A percentile compares a stretch with the other conserved stretches of the same genome.
Conservation (phyloP, 2,113 vertebrate genomes). For the Oxyura jamaicensis region DNA sequence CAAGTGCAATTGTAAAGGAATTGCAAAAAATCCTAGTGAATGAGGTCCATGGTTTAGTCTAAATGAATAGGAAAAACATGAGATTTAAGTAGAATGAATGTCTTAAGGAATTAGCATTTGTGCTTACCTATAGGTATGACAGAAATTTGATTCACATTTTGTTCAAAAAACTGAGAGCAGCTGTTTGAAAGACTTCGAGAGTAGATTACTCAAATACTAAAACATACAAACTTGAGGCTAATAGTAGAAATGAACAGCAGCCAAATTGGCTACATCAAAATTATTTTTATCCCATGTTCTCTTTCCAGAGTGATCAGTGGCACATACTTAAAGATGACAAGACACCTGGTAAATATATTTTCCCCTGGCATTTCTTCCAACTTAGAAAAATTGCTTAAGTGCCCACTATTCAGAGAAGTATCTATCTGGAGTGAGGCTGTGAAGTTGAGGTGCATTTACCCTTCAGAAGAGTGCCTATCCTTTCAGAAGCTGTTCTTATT, state of each 20-base stretch:
- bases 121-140: not conserved
- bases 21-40: not conserved
- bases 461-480: not conserved
- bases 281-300: not conserved
- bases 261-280: not conserved
- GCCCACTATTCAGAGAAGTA: not conserved
- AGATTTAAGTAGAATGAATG: not conserved
- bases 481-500: not conserved
- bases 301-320: not conserved
- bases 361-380: not conserved
- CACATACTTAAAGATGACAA: not conserved
- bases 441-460: not conserved
- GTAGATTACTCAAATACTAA: not conserved
- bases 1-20: not conserved
- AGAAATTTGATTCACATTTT: not conserved
- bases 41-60: not conserved
- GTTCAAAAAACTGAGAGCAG: not conserved
- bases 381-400: not conserved
- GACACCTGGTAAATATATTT: not conserved
- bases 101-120: not conserved
- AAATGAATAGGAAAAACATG: not conserved
- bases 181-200: not conserved
- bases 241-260: not conserved
- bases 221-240: not conserved
- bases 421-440: not conserved